Percentiles rank a stretch among this genome's conserved stretches.
These are phyloP conservation scores for Grantiella picta DNA, from an alignment of 2,113 vertebrate species.

Conservation along the genomic window DNA sequence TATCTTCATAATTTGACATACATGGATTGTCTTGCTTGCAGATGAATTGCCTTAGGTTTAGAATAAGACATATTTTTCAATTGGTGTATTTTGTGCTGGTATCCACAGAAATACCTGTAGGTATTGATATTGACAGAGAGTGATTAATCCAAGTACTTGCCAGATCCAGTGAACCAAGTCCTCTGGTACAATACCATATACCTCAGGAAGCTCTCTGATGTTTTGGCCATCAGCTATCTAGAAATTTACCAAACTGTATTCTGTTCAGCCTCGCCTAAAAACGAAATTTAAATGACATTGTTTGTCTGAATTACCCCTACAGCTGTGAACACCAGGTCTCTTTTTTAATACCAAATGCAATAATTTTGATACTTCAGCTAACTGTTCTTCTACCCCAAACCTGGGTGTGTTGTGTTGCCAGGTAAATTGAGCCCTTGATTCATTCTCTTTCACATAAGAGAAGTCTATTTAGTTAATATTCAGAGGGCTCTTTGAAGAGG, in stretches of 20 bases:
- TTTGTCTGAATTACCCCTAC: background rate
- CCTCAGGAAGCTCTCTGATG: background rate
- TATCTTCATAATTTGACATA: background rate
- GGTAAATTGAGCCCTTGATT: background rate
- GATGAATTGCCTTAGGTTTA: background rate
- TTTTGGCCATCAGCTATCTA: background rate
- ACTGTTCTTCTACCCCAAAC: background rate
- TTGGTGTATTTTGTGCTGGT: background rate
- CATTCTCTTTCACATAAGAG: background rate
- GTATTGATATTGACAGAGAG: background rate
- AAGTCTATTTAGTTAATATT: background rate
- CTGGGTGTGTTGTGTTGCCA: background rate
- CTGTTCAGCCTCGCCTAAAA: background rate
- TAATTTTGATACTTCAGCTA: background rate
- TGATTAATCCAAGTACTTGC: background rate
- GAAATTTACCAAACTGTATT: background rate
- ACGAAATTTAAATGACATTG: background rate
- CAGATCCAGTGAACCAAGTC: background rate
- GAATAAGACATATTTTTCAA: background rate
- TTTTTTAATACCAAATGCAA: background rate
- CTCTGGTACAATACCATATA: rapidly evolving
- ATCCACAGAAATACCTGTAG: background rate
- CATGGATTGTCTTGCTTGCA: background rate
- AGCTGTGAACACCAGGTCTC: background rate
- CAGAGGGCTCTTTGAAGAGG: background rate